Conservation (phyloP, 1,140 invertebrate species). For the Sesamia nonagrioides region DNA sequence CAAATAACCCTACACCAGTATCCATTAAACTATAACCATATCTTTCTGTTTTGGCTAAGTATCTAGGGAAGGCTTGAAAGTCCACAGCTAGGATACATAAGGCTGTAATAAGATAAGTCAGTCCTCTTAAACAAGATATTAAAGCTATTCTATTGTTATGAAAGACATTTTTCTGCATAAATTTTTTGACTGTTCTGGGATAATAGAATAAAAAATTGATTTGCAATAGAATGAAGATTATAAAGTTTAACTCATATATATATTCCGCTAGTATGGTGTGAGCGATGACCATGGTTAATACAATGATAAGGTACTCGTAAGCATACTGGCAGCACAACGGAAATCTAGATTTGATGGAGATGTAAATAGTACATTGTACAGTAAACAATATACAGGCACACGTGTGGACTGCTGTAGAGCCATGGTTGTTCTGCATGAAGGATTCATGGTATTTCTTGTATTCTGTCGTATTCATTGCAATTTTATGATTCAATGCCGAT, state of each 20-base stretch:
- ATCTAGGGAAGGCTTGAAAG: slow-evolving; percentile 94
- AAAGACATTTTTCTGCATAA: slow-evolving; percentile 61
- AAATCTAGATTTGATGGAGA: slow-evolving; percentile 54
- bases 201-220: slow-evolving; percentile 62
- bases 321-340: slow-evolving; percentile 55
- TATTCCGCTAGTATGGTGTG: slow-evolving; percentile 81
- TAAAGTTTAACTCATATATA: slow-evolving; percentile 64
- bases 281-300: slow-evolving; percentile 86
- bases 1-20: slow-evolving; percentile 96
- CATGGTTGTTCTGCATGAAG: slow-evolving; percentile 85
- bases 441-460: slow-evolving; percentile 84
- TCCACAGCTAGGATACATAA: slow-evolving; percentile 97
- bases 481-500: background rate
- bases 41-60: slow-evolving; percentile 95
- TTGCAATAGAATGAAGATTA: slow-evolving; percentile 63
- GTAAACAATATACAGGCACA: slow-evolving; percentile 79
- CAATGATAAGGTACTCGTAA: slow-evolving; percentile 86
- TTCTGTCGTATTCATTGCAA: slow-evolving; percentile 67
- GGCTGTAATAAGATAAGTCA: slow-evolving; percentile 92
- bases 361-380: slow-evolving; percentile 69
- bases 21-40: slow-evolving; percentile 98
- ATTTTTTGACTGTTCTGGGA: slow-evolving; percentile 50
- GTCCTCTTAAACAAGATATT: slow-evolving; percentile 90
- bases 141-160: slow-evolving; percentile 83
- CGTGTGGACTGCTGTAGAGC: slow-evolving; percentile 80